These are phyloP conservation scores for Yponomeuta evonymella DNA, from an alignment of 2,888 invertebrate species.

Conservation along the genomic window DNA sequence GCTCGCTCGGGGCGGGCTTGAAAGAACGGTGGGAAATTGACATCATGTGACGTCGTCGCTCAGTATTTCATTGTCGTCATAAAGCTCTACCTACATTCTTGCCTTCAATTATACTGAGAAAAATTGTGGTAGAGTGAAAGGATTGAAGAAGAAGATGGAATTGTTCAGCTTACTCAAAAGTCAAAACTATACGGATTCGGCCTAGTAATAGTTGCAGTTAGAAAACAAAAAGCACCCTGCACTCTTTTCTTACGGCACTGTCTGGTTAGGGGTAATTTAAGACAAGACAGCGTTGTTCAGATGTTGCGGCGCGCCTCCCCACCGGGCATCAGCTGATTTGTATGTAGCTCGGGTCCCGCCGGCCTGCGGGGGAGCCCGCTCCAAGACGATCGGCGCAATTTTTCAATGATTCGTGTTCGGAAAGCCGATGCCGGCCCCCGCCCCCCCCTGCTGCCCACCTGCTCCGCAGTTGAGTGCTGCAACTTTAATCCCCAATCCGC, in stretches of 20 bases:
- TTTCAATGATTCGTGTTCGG: conserved; percentile 70
- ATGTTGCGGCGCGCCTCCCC: conserved; percentile 28
- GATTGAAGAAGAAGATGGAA: too few species aligned
- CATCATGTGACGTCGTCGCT: conserved; percentile 1
- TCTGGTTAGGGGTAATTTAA: conserved; percentile 9
- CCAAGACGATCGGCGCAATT: conserved; percentile 68
- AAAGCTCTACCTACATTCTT: background rate
- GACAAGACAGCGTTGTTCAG: conserved; percentile 24
- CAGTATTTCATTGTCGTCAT: conserved; percentile 5
- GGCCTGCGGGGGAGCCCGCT: conserved; percentile 49
- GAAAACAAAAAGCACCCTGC: background rate
- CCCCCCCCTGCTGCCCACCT: conserved; percentile 26
- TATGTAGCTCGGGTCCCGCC: conserved; percentile 57
- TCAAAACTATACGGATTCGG: background rate
- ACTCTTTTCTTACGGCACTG: background rate
- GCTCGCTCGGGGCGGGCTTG: conserved; percentile 30
- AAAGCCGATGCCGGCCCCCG: conserved; percentile 52
- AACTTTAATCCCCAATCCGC: conserved; percentile 70
- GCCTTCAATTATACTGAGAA: background rate
- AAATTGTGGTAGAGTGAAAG: background rate
- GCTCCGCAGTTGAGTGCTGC: conserved; percentile 50
- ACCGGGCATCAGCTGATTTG: conserved; percentile 50
- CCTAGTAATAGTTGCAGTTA: background rate
- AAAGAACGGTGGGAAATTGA: conserved; percentile 9
- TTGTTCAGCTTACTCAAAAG: background rate